Evolutionary conservation across 2,888 invertebrate genomes (phyloP), one percentile per base, ranked within the genome.

Genomic region (Volucella bombylans): DNA sequence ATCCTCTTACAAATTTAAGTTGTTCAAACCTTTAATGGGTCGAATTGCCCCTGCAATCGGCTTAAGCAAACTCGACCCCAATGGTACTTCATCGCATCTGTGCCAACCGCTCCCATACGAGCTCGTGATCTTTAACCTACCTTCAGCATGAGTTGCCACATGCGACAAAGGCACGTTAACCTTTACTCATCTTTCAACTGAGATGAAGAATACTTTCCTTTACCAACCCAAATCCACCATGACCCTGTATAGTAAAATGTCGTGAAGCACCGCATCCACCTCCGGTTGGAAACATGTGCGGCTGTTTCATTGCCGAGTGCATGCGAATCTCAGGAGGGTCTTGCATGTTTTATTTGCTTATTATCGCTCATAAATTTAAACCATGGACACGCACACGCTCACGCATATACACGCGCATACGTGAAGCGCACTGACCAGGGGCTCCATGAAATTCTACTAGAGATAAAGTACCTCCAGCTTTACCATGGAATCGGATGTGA

Each of bases 201-300:
- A 76, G 76, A 68, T 64, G 74, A 49, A 71, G 57, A 50, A 59
- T 43, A 72, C 77, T 72, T 68, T 67, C 61, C 77, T 54, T 61
- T 55, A 59, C 54, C 41, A 72, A 68, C 57, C 72, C 67, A 64
- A 72, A 41, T 39, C 50, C 65, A 69, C 82, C 82, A 69, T 83
- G 82, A 83, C 77, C 82, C 64, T 69, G 73, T 59, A 52, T 83
- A 83, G 79, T 83, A 79, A 68, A 69, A 52, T 79, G 57, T 73
- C 73, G 62, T 15, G 38, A 14, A 11, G 8, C 38, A n/a, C 14
- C 10, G 11, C 10, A 11, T 45, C 39, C 10, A 43, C 49, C 52
- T 64, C 43, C 47, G 45, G 31, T 43, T 11, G 23, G 47, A 2
- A 43, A 11, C 11, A 10, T 39, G 4, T 9, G 41, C 12, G 39